A percentile compares a stretch with the other conserved stretches of the same genome.
These are phyloP conservation scores for Stramonita haemastoma DNA, from an alignment of 2,888 invertebrate species.

Conservation along the genomic window DNA sequence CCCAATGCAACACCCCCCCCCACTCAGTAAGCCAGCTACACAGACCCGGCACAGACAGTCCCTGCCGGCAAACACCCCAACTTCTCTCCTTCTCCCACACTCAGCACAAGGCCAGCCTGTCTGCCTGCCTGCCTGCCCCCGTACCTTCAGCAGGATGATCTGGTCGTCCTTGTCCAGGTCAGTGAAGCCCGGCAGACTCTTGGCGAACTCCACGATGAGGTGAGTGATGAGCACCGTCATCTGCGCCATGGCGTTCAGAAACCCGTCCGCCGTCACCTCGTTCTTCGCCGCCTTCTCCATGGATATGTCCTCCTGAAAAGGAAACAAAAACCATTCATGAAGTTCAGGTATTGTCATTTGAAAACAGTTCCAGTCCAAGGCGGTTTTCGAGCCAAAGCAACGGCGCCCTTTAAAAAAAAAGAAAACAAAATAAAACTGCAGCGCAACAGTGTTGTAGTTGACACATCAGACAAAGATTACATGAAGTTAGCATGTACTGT, in stretches of 20 bases:
- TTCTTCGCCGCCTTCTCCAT: slow-evolving; percentile 42
- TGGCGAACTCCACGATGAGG: slow-evolving; percentile 98
- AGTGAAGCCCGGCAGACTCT: slow-evolving; percentile 96
- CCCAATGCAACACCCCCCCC: not conserved
- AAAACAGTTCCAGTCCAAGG: too few species aligned
- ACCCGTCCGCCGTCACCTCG: slow-evolving; percentile 58
- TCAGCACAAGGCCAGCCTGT: not conserved
- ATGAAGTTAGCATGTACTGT: too few species aligned
- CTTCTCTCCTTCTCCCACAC: not conserved
- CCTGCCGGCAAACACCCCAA: not conserved
- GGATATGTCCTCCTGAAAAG: slow-evolving; percentile 44
- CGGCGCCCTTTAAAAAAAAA: too few species aligned
- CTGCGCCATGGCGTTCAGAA: slow-evolving; percentile 96
- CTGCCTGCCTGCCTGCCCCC: not conserved
- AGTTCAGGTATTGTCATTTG: too few species aligned
- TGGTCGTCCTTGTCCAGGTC: slow-evolving; percentile 96
- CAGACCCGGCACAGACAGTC: too few species aligned
- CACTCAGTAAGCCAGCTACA: not conserved
- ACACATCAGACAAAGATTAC: too few species aligned
- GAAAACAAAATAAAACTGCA: too few species aligned
- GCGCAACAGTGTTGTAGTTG: too few species aligned
- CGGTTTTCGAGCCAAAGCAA: too few species aligned
- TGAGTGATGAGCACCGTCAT: slow-evolving; percentile 98
- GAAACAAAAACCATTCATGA: not conserved
- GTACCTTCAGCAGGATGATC: slow-evolving; percentile 91